These are phyloP conservation scores for Subacronicta megacephala DNA, from an alignment of 2,888 invertebrate species.

Conservation along the genomic window DNA sequence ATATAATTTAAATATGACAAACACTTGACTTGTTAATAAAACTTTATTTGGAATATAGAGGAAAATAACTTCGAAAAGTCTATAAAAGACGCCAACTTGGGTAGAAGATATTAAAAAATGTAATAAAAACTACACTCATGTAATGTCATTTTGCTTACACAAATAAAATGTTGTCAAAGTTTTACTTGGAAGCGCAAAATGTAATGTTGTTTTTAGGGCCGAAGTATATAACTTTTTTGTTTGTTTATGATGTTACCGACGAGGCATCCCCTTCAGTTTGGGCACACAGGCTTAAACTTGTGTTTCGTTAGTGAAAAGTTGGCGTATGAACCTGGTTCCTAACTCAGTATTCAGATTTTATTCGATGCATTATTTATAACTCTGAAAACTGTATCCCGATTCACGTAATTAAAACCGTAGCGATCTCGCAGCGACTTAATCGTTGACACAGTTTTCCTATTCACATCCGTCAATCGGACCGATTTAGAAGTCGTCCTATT, in stretches of 20 bases:
- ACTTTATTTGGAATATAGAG: background rate
- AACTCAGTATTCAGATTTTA: conserved; percentile 26
- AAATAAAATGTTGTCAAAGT: conserved; percentile 53
- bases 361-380: conserved; percentile 46
- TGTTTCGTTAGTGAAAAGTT: conserved; percentile 49
- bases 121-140: conserved; percentile 19
- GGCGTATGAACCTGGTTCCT: conserved; percentile 14
- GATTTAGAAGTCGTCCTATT: too few species aligned
- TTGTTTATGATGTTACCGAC: conserved; percentile 62
- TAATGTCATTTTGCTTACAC: conserved; percentile 49
- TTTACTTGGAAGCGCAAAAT: conserved; percentile 59
- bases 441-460: too few species aligned
- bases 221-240: conserved; percentile 64
- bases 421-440: too few species aligned
- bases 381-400: conserved; percentile 4
- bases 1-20: background rate
- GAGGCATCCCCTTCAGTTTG: conserved; percentile 57
- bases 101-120: background rate
- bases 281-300: conserved; percentile 55
- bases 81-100: background rate
- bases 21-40: background rate
- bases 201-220: conserved; percentile 66
- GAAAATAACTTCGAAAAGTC: background rate
- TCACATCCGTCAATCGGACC: too few species aligned
- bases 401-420: too few species aligned